Evolutionary conservation across 2,797 vertebrate genomes (phyloP).

Genomic region (Chelmon rostratus): DNA sequence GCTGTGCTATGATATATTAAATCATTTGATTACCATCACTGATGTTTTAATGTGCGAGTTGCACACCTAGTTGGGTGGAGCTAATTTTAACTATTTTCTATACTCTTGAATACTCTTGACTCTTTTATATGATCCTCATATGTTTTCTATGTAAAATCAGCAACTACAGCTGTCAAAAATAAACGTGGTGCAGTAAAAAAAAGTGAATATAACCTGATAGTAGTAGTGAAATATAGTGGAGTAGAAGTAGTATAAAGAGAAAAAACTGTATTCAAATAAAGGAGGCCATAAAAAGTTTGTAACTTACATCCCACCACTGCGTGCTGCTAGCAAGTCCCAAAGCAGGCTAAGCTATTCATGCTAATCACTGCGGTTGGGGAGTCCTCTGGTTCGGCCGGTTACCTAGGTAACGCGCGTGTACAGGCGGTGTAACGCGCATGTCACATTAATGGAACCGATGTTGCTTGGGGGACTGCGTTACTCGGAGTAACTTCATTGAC

Average conservation of each 20-base stretch:
- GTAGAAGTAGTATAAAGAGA: not conserved
- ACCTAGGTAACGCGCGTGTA: not conserved
- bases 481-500: rapidly evolving
- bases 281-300: no score
- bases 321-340: not conserved
- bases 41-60: not conserved
- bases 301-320: not conserved
- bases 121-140: not conserved
- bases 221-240: not conserved
- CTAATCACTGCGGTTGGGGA: rapidly evolving
- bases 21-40: not conserved
- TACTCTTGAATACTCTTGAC: not conserved
- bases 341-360: no score
- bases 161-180: not conserved
- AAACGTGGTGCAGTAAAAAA: not conserved
- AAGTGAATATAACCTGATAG: not conserved
- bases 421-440: constrained; percentile 3
- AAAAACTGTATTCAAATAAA: not conserved
- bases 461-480: not conserved
- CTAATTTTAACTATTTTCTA: not conserved
- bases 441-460: not conserved
- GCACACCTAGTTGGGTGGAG: not conserved
- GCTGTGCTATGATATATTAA: not conserved
- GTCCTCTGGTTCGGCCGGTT: not conserved
- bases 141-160: not conserved